phyloP scores from a whole-genome alignment of 2,797 vertebrate species.

The Tokudaia muenninki region DNA sequence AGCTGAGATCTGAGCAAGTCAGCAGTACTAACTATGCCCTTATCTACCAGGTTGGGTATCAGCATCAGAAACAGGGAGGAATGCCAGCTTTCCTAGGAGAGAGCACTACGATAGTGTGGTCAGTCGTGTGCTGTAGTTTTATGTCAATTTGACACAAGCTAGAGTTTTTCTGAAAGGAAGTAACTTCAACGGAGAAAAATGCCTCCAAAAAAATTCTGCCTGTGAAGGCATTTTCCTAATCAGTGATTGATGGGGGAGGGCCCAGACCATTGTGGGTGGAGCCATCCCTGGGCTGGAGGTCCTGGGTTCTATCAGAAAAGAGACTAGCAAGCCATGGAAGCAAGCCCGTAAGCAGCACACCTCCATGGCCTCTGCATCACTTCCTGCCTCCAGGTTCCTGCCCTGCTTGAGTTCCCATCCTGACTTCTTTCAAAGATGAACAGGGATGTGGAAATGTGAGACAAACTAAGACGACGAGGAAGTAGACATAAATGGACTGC shows the following conservation, averaged over 20 bases:
- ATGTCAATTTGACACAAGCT: too few relatives aligned
- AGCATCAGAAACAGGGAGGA: background rate
- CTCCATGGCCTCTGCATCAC: background rate
- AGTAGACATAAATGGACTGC: background rate
- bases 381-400: background rate
- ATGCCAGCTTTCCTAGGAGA: background rate
- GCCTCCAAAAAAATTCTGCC: too few relatives aligned
- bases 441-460: too few relatives aligned
- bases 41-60: background rate
- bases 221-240: too few relatives aligned
- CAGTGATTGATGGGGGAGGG: background rate
- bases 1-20: background rate
- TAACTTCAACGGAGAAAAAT: background rate
- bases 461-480: background rate
- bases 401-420: background rate
- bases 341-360: background rate
- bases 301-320: background rate
- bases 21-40: background rate
- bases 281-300: background rate
- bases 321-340: background rate
- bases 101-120: background rate
- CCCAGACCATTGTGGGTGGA: too few relatives aligned
- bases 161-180: background rate
- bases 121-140: background rate
- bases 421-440: background rate